phyloP scores from a whole-genome alignment of 2,888 invertebrate species.

The Caenorhabditis doughertyi region DNA sequence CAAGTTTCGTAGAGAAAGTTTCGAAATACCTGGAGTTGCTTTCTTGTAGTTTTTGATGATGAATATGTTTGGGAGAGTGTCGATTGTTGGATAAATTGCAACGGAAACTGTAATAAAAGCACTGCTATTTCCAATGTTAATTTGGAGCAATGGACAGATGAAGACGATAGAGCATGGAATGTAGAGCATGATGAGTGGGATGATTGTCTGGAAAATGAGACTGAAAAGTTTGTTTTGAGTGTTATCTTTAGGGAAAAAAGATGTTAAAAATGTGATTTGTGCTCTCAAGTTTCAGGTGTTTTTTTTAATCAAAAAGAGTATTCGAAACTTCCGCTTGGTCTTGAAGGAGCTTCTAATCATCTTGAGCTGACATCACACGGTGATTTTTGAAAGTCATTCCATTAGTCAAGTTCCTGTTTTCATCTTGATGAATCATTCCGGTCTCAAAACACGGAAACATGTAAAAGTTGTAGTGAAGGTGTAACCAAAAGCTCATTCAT shows the following conservation, averaged over 20 bases:
- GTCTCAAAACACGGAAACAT: neutral
- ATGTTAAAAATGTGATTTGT: too few relatives aligned
- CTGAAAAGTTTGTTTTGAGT: neutral
- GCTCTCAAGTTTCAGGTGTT: too few relatives aligned
- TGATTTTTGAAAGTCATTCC: too few relatives aligned
- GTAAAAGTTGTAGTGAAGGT: neutral
- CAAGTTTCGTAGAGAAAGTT: too few relatives aligned
- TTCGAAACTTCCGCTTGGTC: too few relatives aligned
- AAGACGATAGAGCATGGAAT: slow-evolving; percentile 22
- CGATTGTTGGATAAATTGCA: slow-evolving; percentile 37
- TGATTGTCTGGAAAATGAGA: slow-evolving; percentile 20
- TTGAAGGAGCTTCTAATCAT: too few relatives aligned
- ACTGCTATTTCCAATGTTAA: slow-evolving; percentile 34
- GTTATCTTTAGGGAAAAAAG: too few relatives aligned
- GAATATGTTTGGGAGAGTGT: slow-evolving; percentile 38
- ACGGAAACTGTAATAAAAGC: slow-evolving; percentile 29
- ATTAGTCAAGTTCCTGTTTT: neutral
- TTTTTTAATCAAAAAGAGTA: too few relatives aligned
- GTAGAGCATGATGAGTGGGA: slow-evolving; percentile 33
- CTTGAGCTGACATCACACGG: too few relatives aligned
- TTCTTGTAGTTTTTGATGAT: slow-evolving; percentile 30
- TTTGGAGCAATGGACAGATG: slow-evolving; percentile 18
- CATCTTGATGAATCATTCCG: neutral
- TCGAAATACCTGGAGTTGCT: slow-evolving; percentile 14
- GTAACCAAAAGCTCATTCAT: neutral